Evolutionary conservation across 2,797 vertebrate species (phyloP), one percentile per base, ranked within the genome.

Genomic region (Microtus californicus): DNA sequence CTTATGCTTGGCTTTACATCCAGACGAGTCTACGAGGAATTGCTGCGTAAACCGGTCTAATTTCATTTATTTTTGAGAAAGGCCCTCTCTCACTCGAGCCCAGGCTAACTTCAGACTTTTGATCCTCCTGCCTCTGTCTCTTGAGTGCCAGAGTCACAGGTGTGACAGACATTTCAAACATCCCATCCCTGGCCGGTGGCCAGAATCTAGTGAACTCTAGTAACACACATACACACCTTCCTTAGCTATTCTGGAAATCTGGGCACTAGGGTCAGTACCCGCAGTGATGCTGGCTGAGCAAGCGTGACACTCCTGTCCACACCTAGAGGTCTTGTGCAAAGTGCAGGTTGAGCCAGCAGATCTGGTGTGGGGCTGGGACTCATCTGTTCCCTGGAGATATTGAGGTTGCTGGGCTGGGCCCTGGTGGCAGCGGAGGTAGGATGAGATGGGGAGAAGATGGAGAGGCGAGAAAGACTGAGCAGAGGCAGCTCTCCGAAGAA

Each of bases 241-340:
- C 71, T 74, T 51, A 77, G 95, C 88, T 77, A n/a, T 63, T 91
- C 78, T 92, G 87, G 93, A 91, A 95, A 56, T 82, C 34, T 83
- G 56, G 91, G 71, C 54, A 61, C 65, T 67, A 31, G 48, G 79
- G 69, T 77, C 86, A 19, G 91, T 29, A 23, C 31, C 29, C 3
- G 0, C 29, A 1, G 23, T 17, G 14, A 61, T 0, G 2, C 71
- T 63, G 94, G 51, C 82, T 54, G 51, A 89, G 63, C 83, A 31
- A n/a, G 31, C 21, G 93, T 80, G 14, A 40, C 0, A 1, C n/a
- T 17, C 2, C 2, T 5, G 19, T 59, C 59, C 91, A 61, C 80
- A 34, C 13, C 90, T 51, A 29, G 48, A 74, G 59, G 19, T 67
- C 93, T 96, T 89, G 86, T 67, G 95, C 69, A 96, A 86, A 94